Conservation (phyloP, 1,140 invertebrate genomes). For the Heliconius congener region DNA sequence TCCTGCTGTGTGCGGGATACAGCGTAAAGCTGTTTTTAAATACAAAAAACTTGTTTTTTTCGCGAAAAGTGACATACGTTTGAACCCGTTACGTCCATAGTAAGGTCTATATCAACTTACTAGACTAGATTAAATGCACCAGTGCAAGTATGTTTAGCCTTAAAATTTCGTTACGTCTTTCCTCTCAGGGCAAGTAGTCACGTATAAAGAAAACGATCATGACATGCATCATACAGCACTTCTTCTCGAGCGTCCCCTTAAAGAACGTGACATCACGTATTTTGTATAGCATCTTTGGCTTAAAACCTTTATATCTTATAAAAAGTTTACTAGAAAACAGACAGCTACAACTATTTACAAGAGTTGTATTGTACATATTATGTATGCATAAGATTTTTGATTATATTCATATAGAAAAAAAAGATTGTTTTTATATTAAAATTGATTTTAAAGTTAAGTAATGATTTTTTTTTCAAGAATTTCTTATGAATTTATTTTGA, state of each 20-base stretch:
- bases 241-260: slow-evolving; percentile 7
- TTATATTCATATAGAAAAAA: too few relatives aligned
- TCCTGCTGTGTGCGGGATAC: too few relatives aligned
- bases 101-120: neutral
- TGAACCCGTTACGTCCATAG: neutral
- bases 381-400: too few relatives aligned
- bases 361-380: neutral
- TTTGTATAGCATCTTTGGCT: slow-evolving; percentile 10
- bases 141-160: slow-evolving; percentile 5
- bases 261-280: slow-evolving; percentile 9
- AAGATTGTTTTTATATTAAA: too few relatives aligned
- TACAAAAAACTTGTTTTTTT: too few relatives aligned
- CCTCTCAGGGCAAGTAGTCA: neutral
- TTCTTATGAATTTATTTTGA: too few relatives aligned
- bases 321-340: neutral
- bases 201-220: slow-evolving; percentile 8
- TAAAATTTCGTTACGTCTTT: slow-evolving; percentile 11
- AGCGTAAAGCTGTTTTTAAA: too few relatives aligned
- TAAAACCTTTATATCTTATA: slow-evolving; percentile 12
- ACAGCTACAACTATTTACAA: neutral
- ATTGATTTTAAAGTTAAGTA: too few relatives aligned
- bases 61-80: too few relatives aligned
- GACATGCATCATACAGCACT: slow-evolving; percentile 9
- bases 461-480: too few relatives aligned
- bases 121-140: neutral